Conservation (phyloP, 1,140 invertebrate genomes). For the Nasonia longicornis region DNA sequence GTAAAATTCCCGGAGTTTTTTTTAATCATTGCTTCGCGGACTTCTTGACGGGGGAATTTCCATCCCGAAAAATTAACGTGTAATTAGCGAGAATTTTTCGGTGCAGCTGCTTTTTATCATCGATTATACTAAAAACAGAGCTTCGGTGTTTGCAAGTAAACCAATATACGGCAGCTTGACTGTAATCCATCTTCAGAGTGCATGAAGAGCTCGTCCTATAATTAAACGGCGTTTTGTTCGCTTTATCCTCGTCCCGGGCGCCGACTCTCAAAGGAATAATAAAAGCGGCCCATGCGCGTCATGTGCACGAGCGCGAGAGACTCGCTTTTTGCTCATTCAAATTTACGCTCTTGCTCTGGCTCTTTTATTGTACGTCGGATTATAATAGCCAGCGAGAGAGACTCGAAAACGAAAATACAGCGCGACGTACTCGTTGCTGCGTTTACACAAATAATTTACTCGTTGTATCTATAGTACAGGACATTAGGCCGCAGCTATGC, state of each 20-base stretch:
- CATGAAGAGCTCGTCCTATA: not conserved
- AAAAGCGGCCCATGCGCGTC: not conserved
- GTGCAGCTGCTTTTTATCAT: not conserved
- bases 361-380: not conserved
- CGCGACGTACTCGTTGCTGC: not conserved
- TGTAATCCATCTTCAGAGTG: not conserved
- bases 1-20: not conserved
- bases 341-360: not conserved
- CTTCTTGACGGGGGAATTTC: no score
- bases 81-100: no score
- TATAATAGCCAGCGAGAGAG: not conserved
- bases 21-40: not conserved
- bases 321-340: not conserved
- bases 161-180: not conserved
- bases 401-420: not conserved
- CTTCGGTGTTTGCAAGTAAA: not conserved
- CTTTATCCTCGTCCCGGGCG: not conserved
- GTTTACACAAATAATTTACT: not conserved
- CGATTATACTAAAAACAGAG: not conserved
- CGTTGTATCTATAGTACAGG: no score
- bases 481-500: no score
- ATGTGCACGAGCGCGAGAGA: not conserved
- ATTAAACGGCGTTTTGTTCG: not conserved
- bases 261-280: conserved; percentile 1
- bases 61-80: no score